Conservation (phyloP, 2,113 vertebrate species). For the Centropus bengalensis region DNA sequence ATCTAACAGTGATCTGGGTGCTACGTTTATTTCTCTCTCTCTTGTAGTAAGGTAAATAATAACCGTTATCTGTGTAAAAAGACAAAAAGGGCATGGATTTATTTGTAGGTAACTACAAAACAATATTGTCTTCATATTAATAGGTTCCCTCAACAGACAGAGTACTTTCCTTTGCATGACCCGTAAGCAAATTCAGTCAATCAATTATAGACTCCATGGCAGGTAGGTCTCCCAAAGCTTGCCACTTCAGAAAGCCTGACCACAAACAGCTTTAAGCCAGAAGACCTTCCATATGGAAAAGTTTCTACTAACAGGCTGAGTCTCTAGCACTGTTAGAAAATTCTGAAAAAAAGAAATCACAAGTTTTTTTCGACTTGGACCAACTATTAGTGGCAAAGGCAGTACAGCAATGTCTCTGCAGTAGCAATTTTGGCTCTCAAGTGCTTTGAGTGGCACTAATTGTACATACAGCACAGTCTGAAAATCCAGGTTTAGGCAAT, state of each 20-base stretch:
- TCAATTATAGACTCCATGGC: neutral
- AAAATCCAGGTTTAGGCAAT: neutral
- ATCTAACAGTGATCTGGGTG: constrained; percentile 84
- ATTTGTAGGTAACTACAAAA: neutral
- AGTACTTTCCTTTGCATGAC: neutral
- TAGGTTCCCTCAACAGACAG: neutral
- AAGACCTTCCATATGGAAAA: neutral
- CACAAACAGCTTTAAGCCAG: neutral
- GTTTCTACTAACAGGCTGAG: neutral
- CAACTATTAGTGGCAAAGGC: neutral
- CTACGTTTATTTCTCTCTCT: constrained; percentile 86
- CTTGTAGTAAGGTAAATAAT: constrained; percentile 91
- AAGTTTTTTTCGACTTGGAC: neutral
- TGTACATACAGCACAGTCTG: neutral
- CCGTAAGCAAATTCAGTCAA: neutral
- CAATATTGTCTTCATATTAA: neutral
- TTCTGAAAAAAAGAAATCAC: neutral
- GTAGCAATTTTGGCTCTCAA: neutral
- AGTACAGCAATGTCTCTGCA: neutral
- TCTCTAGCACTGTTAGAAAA: neutral
- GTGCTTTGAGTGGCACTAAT: neutral
- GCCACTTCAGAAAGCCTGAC: neutral
- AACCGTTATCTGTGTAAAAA: constrained; percentile 88
- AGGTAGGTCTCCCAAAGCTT: neutral
- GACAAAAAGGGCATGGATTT: neutral